phyloP scores from a whole-genome alignment of 2,113 vertebrate species.

The Brachypodius melanocephalos region DNA sequence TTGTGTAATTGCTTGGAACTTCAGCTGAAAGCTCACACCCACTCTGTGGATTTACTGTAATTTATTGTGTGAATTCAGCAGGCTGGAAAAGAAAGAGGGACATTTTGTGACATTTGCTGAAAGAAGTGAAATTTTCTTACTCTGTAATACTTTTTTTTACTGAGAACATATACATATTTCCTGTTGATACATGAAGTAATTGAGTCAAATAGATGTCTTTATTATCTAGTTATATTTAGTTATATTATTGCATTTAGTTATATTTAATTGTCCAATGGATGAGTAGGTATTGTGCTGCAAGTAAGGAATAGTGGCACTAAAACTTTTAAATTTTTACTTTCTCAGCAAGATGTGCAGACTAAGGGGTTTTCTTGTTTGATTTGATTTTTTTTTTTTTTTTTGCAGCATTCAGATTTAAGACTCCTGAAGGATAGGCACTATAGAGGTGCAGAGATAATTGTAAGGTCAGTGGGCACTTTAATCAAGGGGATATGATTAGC shows the following conservation, averaged over 20 bases:
- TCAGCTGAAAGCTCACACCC: not conserved
- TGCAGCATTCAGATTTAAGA: not conserved
- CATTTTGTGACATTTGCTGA: not conserved
- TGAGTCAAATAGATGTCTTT: not conserved
- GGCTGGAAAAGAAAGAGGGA: not conserved
- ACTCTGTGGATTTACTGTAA: not conserved
- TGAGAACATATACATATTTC: not conserved
- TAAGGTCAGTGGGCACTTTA: not conserved
- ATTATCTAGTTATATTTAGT: not conserved
- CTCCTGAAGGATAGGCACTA: not conserved
- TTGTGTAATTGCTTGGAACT: not conserved
- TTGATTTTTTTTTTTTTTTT: not conserved
- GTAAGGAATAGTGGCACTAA: not conserved
- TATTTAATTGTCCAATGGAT: not conserved
- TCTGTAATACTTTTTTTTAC: not conserved
- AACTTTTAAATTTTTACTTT: not conserved
- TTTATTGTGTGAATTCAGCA: not conserved
- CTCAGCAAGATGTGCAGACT: accelerated
- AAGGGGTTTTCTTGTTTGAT: not conserved
- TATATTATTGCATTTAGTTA: not conserved
- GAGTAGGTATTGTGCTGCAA: not conserved
- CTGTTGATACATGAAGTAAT: not conserved
- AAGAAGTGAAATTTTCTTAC: not conserved
- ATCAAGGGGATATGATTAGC: not conserved
- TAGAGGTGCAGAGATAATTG: not conserved